Evolutionary conservation across 1,140 invertebrate genomes (phyloP).

Genomic region (Carcinoscorpius rotundicauda): DNA sequence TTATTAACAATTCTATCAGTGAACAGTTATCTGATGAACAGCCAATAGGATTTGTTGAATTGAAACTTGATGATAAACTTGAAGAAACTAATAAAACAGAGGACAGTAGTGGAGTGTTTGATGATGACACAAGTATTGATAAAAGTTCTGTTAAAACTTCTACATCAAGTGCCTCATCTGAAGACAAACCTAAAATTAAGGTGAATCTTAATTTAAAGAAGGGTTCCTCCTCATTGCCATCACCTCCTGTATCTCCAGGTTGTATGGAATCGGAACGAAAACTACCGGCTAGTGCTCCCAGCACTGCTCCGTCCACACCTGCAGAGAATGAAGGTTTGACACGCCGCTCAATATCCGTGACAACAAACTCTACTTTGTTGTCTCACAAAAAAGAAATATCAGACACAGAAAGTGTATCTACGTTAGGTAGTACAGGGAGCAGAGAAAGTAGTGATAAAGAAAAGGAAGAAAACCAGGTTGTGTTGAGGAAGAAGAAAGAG

Average conservation of each 20-base stretch:
- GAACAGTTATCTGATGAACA: no score
- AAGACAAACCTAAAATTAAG: slow-evolving; percentile 20
- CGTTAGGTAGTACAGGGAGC: slow-evolving; percentile 60
- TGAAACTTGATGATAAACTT: no score
- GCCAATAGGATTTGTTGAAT: no score
- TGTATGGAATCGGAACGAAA: not conserved
- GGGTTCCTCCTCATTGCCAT: slow-evolving; percentile 9
- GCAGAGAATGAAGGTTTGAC: slow-evolving; percentile 1
- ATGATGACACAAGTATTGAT: not conserved
- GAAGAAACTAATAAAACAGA: no score
- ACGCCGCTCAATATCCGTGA: no score
- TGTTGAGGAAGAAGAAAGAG: slow-evolving; percentile 21
- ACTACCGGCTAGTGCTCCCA: slow-evolving; percentile 14
- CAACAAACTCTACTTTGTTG: no score
- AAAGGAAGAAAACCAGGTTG: slow-evolving; percentile 17
- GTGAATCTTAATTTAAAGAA: slow-evolving; percentile 24
- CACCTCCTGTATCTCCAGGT: slow-evolving; percentile 14
- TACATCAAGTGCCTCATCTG: not conserved
- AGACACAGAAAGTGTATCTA: slow-evolving; percentile 68
- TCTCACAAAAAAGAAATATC: no score
- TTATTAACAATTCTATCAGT: no score
- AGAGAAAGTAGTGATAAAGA: slow-evolving; percentile 42
- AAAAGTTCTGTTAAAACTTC: slow-evolving; percentile 1
- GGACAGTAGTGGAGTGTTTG: not conserved
- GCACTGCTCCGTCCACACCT: slow-evolving; percentile 14